phyloP scores from a whole-genome alignment of 30 jellyfish, hydroid and myxozoan species.

The Aurelia sp. region DNA sequence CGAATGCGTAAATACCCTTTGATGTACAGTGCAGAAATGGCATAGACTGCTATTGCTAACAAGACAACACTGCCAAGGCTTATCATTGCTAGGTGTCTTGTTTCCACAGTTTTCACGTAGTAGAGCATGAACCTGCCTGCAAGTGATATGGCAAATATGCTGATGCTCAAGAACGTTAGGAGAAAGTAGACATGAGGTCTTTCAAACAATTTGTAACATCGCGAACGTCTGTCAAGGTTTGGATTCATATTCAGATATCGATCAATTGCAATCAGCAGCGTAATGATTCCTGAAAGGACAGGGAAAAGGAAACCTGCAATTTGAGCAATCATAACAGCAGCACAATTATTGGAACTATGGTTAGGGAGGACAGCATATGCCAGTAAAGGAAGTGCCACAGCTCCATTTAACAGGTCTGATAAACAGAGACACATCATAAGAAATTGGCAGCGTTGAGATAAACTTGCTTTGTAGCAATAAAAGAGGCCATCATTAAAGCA shows the following conservation, averaged over 20 bases:
- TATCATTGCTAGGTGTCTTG: too few species aligned
- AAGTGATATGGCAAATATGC: too few species aligned
- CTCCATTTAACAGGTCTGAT: not conserved
- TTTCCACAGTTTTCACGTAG: too few species aligned
- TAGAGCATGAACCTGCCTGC: too few species aligned
- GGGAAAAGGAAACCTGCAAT: not conserved
- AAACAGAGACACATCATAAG: not conserved
- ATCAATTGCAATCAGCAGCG: slow-evolving; percentile 28
- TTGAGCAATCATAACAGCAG: not conserved
- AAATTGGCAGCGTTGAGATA: not conserved
- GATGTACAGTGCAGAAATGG: slow-evolving; percentile 2
- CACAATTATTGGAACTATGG: not conserved
- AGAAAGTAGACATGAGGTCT: too few species aligned
- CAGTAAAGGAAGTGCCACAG: not conserved
- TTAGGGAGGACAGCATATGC: not conserved
- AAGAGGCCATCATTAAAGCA: not conserved
- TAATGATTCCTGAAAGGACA: not conserved
- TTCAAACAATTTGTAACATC: too few species aligned
- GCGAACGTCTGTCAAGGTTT: too few species aligned
- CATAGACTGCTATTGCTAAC: not conserved
- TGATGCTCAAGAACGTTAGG: too few species aligned
- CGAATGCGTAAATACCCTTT: slow-evolving; percentile 12
- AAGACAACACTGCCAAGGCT: too few species aligned
- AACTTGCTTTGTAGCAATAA: slow-evolving; percentile 1
- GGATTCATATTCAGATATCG: slow-evolving; percentile 50